A percentile compares a stretch with the other conserved stretches of the same genome.
Conservation (phyloP, 2,113 vertebrate genomes). For the Corythornis cristatus region DNA sequence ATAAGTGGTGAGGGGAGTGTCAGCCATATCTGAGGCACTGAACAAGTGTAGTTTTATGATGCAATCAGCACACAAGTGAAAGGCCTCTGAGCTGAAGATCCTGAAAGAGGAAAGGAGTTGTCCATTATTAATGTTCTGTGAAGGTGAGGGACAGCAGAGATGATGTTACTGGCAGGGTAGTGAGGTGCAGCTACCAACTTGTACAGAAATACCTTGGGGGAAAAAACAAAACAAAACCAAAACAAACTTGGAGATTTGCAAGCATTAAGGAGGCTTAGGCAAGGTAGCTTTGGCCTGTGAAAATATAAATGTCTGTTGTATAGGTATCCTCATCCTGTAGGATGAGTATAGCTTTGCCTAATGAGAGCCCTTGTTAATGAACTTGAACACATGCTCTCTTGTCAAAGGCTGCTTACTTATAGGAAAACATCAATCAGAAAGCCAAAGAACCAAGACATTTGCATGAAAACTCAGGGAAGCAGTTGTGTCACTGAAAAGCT, state of each 20-base stretch:
- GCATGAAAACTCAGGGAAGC: neutral
- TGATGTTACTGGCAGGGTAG: neutral
- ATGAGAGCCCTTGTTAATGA: neutral
- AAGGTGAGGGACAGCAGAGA: neutral
- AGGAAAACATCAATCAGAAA: neutral
- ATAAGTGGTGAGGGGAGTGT: neutral
- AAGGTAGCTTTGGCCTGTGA: neutral
- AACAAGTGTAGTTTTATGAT: accelerated
- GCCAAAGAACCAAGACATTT: neutral
- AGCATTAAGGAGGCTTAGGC: neutral
- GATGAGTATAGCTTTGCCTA: neutral
- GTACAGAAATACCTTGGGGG: neutral
- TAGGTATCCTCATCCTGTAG: neutral
- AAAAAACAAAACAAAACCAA: neutral
- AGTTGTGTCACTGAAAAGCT: neutral
- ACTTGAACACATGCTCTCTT: neutral
- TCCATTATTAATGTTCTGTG: neutral
- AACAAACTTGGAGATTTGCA: neutral
- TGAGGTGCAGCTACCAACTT: neutral
- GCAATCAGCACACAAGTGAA: neutral
- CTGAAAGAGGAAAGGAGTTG: neutral
- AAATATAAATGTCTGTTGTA: neutral
- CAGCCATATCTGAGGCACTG: neutral
- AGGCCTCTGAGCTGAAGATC: neutral
- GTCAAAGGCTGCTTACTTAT: neutral